Evolutionary conservation across 2,113 vertebrate species (phyloP).

Genomic region (Ailuropoda melanoleuca): DNA sequence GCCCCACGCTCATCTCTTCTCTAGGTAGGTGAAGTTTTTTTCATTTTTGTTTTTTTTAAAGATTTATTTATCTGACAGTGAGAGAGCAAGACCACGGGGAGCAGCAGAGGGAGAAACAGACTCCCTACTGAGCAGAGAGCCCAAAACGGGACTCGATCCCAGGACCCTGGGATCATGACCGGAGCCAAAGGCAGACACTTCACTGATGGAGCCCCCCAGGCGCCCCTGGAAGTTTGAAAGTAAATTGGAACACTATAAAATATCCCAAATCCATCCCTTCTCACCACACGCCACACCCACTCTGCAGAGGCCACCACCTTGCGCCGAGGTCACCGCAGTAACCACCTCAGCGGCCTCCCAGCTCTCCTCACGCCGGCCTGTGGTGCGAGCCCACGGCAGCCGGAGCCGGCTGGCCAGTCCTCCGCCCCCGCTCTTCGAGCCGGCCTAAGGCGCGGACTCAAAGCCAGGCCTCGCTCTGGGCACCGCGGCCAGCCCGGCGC

Average conservation of each 20-base stretch:
- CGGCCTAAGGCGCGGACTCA: background rate
- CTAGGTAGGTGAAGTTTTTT: background rate
- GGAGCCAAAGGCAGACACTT: too few species aligned
- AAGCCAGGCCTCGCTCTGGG: background rate
- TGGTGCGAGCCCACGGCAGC: background rate
- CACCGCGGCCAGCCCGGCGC: accelerated
- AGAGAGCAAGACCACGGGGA: too few species aligned
- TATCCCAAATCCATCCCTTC: background rate
- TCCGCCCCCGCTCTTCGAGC: accelerated
- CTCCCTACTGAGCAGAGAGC: too few species aligned
- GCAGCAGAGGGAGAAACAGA: too few species aligned
- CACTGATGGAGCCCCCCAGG: too few species aligned
- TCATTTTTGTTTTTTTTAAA: too few species aligned
- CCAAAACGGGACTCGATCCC: too few species aligned
- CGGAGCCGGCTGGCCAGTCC: background rate
- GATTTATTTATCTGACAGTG: too few species aligned
- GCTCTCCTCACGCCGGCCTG: background rate
- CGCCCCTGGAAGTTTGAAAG: background rate
- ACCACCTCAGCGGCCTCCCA: background rate
- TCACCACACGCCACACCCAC: accelerated
- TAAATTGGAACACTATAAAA: background rate
- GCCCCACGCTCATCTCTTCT: background rate
- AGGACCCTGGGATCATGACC: too few species aligned
- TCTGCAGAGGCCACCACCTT: accelerated
- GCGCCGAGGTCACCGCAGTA: background rate